Evolutionary conservation across 2,113 vertebrate species (phyloP), one percentile per base, ranked within the genome.

Genomic region (Perca schrenkii): DNA sequence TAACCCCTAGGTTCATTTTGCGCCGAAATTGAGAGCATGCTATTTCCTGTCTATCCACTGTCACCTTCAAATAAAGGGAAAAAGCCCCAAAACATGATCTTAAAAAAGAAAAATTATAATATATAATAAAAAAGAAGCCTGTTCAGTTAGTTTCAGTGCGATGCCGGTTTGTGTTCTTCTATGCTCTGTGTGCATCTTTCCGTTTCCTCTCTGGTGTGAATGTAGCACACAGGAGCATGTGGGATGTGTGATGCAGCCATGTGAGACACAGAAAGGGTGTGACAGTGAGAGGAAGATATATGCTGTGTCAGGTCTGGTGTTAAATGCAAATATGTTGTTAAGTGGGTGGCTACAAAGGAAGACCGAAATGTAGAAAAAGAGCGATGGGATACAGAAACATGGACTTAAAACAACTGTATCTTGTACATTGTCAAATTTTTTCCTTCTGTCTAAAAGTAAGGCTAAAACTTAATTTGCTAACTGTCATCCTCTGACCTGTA

Each of bases 241-340:
- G 88, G 88, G 69, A 64, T 5, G 46, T 77, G 79, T 63, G 61
- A 81, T 56, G 63, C 67, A 57, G 83, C 91, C 87, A 85, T 89
- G 87, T 89, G 88, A 90, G 76, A 64, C n/a, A 52, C 49, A 66
- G 72, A 47, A 31, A 50, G 11, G 21, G 83, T 63, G 77, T 72
- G 69, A 86, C 69, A 14, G 79, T n/a, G 77, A 84, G 83, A 85
- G 77, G 66, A 65, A 61, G 77, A 49, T 52, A 58, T 63, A 79
- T 69, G 70, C 65, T 79, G 72, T 68, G 56, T 77, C 77, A 76
- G 76, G 63, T 68, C 76, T 70, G 52, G 36, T 83, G 86, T 46
- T 72, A 28, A 68, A 74, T 83, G 40, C 46, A 83, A 40, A 66
- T 79, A 43, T 64, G 8, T 50, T 49, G 19, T 43, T 31, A 16